Evolutionary conservation across 2,113 vertebrate species (phyloP).

Genomic region (Lathamus discolor): DNA sequence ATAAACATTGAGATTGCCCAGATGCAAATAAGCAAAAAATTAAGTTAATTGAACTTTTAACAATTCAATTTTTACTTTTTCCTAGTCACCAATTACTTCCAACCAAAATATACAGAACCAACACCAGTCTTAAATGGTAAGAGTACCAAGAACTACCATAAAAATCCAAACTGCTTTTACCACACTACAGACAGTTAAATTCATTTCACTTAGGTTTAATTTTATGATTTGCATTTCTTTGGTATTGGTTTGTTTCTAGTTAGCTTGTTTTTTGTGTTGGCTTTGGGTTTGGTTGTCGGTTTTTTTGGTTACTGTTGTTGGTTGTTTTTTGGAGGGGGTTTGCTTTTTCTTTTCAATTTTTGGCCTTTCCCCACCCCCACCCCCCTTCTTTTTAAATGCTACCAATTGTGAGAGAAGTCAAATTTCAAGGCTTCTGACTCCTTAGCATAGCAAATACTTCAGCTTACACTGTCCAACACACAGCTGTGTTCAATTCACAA

Average conservation of each 20-base stretch:
- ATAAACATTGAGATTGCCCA: neutral
- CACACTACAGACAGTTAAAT: neutral
- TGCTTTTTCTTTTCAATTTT: neutral
- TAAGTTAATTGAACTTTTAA: neutral
- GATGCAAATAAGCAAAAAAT: neutral
- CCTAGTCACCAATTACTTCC: neutral
- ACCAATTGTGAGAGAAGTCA: neutral
- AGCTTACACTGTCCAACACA: neutral
- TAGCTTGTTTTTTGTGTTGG: neutral
- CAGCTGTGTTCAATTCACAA: neutral
- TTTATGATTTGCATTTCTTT: neutral
- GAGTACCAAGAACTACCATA: neutral
- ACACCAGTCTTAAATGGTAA: neutral
- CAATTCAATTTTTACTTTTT: neutral
- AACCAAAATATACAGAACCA: neutral
- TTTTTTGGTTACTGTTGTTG: neutral
- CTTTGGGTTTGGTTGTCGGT: neutral
- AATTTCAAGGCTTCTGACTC: neutral
- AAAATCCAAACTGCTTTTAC: neutral
- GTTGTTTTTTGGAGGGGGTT: neutral
- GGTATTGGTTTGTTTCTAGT: rapidly evolving
- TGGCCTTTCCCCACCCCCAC: neutral
- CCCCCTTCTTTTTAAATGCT: neutral
- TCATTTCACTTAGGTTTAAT: neutral
- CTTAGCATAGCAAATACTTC: neutral